Evolutionary conservation across 2,888 invertebrate genomes (phyloP).

Genomic region (Drosophila mettleri): DNA sequence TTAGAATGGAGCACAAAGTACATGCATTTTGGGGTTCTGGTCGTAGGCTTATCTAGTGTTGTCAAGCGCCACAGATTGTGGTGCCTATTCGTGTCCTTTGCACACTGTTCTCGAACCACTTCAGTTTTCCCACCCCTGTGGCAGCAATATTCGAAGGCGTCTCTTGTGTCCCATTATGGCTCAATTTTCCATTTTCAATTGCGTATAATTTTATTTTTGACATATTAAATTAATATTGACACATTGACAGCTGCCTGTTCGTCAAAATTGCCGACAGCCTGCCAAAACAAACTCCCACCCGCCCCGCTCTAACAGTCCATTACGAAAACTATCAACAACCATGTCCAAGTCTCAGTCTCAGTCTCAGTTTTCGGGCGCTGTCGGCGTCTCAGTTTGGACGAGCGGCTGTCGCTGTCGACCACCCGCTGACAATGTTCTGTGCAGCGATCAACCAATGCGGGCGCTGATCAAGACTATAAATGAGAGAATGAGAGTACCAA

Average conservation of each 20-base stretch:
- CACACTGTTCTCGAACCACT: slow-evolving; percentile 21
- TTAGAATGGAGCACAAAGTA: not conserved
- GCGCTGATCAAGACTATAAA: slow-evolving; percentile 29
- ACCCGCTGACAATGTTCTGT: slow-evolving; percentile 55
- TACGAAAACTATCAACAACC: slow-evolving; percentile 44
- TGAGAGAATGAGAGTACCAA: not conserved
- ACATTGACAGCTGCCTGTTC: slow-evolving; percentile 74
- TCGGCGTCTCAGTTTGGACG: slow-evolving; percentile 5
- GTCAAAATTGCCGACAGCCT: slow-evolving; percentile 44
- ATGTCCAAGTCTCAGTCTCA: slow-evolving; percentile 25
- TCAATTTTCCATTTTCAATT: slow-evolving; percentile 74
- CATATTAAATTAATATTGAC: slow-evolving; percentile 81
- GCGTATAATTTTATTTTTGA: slow-evolving; percentile 70
- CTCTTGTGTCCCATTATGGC: slow-evolving; percentile 54
- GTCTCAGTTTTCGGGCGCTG: not conserved
- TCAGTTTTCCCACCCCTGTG: slow-evolving; percentile 45
- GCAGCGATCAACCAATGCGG: slow-evolving; percentile 55
- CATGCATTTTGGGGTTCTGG: slow-evolving; percentile 12
- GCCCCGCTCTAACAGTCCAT: slow-evolving; percentile 26
- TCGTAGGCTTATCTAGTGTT: slow-evolving; percentile 37
- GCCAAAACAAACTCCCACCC: slow-evolving; percentile 58
- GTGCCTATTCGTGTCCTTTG: slow-evolving; percentile 20
- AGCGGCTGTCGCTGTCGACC: slow-evolving; percentile 46
- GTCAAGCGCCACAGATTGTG: slow-evolving; percentile 26
- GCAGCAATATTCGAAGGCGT: slow-evolving; percentile 18